Base-by-base conservation (phyloP, 2,888 invertebrate species). In the Epistrophe grossulariae region DNA sequence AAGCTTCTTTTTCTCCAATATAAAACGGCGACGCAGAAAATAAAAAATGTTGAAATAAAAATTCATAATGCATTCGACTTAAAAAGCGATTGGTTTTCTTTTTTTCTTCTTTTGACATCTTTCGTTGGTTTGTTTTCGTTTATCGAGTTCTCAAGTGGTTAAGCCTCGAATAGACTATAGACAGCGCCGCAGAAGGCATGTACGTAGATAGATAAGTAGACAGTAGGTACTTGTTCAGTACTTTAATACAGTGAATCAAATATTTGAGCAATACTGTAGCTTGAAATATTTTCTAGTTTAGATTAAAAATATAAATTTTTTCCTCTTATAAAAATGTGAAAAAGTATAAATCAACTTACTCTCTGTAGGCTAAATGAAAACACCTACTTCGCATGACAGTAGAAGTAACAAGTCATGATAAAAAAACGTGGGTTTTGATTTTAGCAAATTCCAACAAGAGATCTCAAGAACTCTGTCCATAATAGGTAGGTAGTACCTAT, bases 91-190 rank as follows among this genome's bases (percentile, higher is more conserved):
- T 66, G 66, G 66, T 48, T 50, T 50, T 68, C 35, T 15, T 66
- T 50, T 66, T 13, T 48, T 68, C 38, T 38, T 35, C 68, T 45
- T 66, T 19, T 45, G 0, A 17, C 17, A 17, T 35, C 48, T 35
- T 48, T 66, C 66, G 66, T 66, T 35, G 35, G 50, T 19, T 68
- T 68, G 50, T 50, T 50, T 38, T 66, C 48, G 11, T 66, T 66
- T 68, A 2, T 19, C 2, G 8, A 19, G 1, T 50, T 50, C 19
- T 50, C 5, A 19, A 50, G 50, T 50, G 35, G 31, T 19, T 50
- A 35, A 48, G n/a, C 19, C 62, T 40, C 40, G 11, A 60, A 62
- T 24, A 1, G 2, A 19, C 13, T 28, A 11, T 17, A 17, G 48
- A 11, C 28, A 55, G 28, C 31, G 28, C 15, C 31, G 28, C 15